These are phyloP conservation scores for Leptopterna dolabrata DNA, from an alignment of 2,888 invertebrate genomes.

Conservation along the genomic window DNA sequence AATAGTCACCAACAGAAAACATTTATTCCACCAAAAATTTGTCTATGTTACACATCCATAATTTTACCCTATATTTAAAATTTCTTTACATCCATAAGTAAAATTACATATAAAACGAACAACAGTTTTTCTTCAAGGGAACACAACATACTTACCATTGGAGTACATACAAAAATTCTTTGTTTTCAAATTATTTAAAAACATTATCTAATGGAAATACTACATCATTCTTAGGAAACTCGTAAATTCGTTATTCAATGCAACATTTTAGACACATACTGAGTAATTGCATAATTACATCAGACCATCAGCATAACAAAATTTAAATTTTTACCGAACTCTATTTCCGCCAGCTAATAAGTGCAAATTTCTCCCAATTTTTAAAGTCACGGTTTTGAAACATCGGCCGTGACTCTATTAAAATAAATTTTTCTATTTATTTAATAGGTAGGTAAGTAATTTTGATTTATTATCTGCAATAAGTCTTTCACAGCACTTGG, in stretches of 20 bases:
- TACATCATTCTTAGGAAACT: conserved; percentile 44
- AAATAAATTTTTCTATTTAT: conserved; percentile 16
- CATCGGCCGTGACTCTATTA: conserved; percentile 40
- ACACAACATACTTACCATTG: conserved; percentile 31
- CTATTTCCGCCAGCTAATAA: neutral
- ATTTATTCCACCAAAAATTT: neutral
- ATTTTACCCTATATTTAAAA: neutral
- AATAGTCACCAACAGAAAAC: conserved; percentile 3
- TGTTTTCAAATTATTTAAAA: too few relatives aligned
- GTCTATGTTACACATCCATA: neutral
- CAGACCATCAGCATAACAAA: neutral
- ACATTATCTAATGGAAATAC: conserved; percentile 45
- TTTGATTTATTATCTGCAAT: conserved; percentile 42
- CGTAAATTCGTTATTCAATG: neutral
- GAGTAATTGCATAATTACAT: neutral
- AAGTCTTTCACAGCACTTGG: conserved; percentile 41
- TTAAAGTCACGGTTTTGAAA: conserved; percentile 51
- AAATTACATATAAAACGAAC: conserved; percentile 31
- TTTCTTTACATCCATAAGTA: conserved; percentile 4
- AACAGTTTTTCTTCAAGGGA: conserved; percentile 12
- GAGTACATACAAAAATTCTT: neutral
- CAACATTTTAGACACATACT: neutral
- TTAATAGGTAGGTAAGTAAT: too few relatives aligned
- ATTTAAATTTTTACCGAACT: neutral
- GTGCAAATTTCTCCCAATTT: conserved; percentile 44